Evolutionary conservation across 2,888 invertebrate genomes (phyloP).

Genomic region (Drosophila acutilabella): DNA sequence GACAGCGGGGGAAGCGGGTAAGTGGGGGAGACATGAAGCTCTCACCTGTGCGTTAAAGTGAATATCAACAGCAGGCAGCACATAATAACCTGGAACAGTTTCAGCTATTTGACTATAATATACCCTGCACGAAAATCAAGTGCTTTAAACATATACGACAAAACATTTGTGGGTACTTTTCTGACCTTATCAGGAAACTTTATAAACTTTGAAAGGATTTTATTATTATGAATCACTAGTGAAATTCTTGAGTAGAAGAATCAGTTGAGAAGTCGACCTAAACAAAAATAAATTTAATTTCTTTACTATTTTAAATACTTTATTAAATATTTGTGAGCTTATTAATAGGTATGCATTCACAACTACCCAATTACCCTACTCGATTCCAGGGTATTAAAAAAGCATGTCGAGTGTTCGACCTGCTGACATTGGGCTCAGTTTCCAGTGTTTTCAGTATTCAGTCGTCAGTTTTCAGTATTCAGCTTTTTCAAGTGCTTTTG

Average conservation of each 20-base stretch:
- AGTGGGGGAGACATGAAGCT: conserved; percentile 12
- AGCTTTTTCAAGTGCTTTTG: conserved; percentile 46
- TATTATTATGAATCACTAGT: too few species aligned
- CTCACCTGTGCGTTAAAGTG: conserved; percentile 52
- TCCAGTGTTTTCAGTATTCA: conserved; percentile 43
- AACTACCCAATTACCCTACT: conserved; percentile 14
- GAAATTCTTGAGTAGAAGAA: too few species aligned
- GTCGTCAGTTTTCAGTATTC: conserved; percentile 20
- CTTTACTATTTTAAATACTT: too few species aligned
- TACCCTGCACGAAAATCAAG: conserved; percentile 26
- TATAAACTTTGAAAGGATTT: too few species aligned
- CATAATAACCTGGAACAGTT: not conserved
- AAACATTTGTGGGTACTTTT: too few species aligned
- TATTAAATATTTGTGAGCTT: too few species aligned
- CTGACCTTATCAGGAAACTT: too few species aligned
- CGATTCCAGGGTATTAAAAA: conserved; percentile 32
- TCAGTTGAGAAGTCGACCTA: too few species aligned
- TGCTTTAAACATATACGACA: too few species aligned
- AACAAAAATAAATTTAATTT: too few species aligned
- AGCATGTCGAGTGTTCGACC: conserved; percentile 49
- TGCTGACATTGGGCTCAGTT: conserved; percentile 49
- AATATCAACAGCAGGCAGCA: conserved; percentile 37
- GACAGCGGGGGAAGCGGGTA: too few species aligned
- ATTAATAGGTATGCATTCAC: too few species aligned
- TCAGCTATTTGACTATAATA: not conserved